Evolutionary conservation across 2,797 vertebrate genomes (phyloP).

Genomic region (Onychomys arenicola): DNA sequence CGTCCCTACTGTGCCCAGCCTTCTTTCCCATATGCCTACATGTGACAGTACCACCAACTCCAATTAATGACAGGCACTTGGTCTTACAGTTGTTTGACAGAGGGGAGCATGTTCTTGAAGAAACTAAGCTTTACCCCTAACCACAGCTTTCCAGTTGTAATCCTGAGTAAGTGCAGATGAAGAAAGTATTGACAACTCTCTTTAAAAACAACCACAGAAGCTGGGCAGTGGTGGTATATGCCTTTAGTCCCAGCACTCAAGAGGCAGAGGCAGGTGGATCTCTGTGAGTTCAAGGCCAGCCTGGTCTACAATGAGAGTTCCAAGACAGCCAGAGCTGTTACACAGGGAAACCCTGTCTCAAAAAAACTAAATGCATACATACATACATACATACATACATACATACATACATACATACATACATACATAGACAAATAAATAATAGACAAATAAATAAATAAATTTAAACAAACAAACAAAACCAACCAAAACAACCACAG

Average conservation of each 20-base stretch:
- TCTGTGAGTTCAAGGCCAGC: neutral
- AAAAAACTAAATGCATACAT: neutral
- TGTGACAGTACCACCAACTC: neutral
- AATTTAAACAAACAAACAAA: neutral
- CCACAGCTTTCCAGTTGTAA: neutral
- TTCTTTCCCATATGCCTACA: neutral
- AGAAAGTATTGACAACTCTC: neutral
- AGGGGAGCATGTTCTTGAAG: neutral
- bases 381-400: neutral
- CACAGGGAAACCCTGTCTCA: neutral
- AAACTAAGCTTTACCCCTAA: neutral
- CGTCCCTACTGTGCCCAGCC: neutral
- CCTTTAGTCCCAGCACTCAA: neutral
- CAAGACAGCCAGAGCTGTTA: neutral
- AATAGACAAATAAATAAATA: neutral
- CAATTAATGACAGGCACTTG: neutral
- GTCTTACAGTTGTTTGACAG: neutral
- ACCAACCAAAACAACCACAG: too few relatives aligned
- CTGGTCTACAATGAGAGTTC: neutral
- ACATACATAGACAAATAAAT: neutral
- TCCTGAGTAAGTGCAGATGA: neutral
- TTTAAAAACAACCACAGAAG: neutral
- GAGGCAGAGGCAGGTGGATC: neutral
- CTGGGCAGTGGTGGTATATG: neutral
- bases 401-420: neutral